Conservation (phyloP, 2,888 invertebrate species). For the Choreutis nemorana region DNA sequence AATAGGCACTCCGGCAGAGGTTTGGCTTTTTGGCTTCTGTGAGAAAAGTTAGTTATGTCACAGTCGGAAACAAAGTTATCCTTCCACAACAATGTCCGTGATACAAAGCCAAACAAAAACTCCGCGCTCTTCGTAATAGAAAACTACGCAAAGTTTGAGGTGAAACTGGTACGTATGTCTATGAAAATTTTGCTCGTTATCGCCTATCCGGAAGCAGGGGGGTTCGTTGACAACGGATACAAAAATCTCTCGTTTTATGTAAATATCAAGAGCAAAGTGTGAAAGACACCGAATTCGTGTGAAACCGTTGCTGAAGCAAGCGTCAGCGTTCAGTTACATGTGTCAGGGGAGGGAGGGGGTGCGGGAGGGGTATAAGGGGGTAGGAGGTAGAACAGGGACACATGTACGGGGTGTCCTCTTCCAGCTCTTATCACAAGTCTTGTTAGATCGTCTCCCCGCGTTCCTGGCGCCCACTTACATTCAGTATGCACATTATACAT, state of each 20-base stretch:
- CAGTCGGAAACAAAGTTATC: too few relatives aligned
- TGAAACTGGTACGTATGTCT: too few relatives aligned
- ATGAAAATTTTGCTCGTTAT: too few relatives aligned
- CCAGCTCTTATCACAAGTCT: slow-evolving; percentile 28
- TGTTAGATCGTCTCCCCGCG: neutral
- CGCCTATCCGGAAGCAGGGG: too few relatives aligned
- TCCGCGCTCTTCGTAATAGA: too few relatives aligned
- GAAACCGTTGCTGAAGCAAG: slow-evolving; percentile 31
- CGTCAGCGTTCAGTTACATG: slow-evolving; percentile 33
- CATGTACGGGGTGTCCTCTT: slow-evolving; percentile 36
- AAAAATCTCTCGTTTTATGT: slow-evolving; percentile 45
- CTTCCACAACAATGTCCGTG: too few relatives aligned
- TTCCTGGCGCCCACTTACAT: slow-evolving; percentile 30
- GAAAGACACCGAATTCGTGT: slow-evolving; percentile 37
- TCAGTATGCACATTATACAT: slow-evolving; percentile 62
- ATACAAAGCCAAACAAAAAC: too few relatives aligned
- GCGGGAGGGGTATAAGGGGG: slow-evolving; percentile 1
- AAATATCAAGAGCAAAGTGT: slow-evolving; percentile 50
- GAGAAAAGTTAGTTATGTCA: too few relatives aligned
- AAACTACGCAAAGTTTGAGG: too few relatives aligned
- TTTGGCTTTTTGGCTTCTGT: too few relatives aligned
- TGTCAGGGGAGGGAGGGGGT: slow-evolving; percentile 28
- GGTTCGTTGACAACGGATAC: too few relatives aligned
- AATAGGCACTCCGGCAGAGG: too few relatives aligned
- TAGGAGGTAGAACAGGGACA: slow-evolving; percentile 22